These are phyloP conservation scores for Lasioglossum zephyrum DNA, from an alignment of 2,888 invertebrate species.

Conservation along the genomic window DNA sequence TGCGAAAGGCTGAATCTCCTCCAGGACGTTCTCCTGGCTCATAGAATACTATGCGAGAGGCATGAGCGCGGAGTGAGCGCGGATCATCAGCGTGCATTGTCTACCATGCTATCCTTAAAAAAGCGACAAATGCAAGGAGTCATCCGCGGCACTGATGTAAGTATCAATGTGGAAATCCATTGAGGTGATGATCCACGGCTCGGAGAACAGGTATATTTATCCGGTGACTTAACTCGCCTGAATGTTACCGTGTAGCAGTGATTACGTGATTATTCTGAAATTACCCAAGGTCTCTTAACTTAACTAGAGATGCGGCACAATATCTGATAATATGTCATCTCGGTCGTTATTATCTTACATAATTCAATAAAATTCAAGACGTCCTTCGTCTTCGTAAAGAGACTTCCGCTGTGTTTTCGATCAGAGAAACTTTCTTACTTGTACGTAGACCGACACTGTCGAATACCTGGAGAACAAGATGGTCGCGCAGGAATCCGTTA, in stretches of 20 bases:
- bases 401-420: background rate
- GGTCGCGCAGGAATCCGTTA: constrained; percentile 88
- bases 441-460: constrained; percentile 86
- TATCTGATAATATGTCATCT: constrained; percentile 49
- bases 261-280: constrained; percentile 60
- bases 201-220: constrained; percentile 40
- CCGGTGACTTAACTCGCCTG: constrained; percentile 40
- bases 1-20: constrained; percentile 86
- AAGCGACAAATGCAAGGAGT: constrained; percentile 88
- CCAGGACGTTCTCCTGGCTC: constrained; percentile 86
- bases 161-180: constrained; percentile 28
- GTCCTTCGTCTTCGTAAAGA: background rate
- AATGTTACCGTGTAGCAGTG: constrained; percentile 21
- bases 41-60: constrained; percentile 87
- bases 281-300: constrained; percentile 46
- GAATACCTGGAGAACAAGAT: constrained; percentile 87
- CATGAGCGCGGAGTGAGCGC: constrained; percentile 87
- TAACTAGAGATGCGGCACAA: constrained; percentile 30
- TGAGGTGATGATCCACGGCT: constrained; percentile 30
- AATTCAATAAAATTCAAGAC: constrained; percentile 38
- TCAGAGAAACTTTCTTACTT: constrained; percentile 14
- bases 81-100: constrained; percentile 87
- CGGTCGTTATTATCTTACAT: constrained; percentile 45
- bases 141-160: constrained; percentile 87
- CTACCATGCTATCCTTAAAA: constrained; percentile 87